phyloP scores from a whole-genome alignment of 2,797 vertebrate species.

The Perodicticus potto region DNA sequence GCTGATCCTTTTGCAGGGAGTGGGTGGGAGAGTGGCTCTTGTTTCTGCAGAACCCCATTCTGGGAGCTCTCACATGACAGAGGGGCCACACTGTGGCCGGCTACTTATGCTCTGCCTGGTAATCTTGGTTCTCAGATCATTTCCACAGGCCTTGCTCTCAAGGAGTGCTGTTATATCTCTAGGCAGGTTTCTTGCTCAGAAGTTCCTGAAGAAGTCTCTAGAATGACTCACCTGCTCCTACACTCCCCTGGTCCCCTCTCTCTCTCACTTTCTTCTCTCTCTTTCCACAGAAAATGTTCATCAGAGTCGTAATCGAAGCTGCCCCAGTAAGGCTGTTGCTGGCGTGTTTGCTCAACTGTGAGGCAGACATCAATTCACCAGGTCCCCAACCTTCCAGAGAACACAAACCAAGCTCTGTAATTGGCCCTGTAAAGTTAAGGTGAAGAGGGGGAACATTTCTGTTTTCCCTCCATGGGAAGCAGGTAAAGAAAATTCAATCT shows the following conservation, averaged over 20 bases:
- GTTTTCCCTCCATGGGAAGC: not conserved
- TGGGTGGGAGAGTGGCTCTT: not conserved
- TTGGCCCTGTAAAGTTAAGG: not conserved
- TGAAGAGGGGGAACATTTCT: fast-evolving
- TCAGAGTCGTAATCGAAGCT: not conserved
- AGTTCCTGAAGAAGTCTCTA: not conserved
- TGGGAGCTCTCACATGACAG: fast-evolving
- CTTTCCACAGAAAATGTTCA: not conserved
- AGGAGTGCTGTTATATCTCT: not conserved
- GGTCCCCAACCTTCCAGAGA: not conserved
- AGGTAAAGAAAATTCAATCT: not conserved
- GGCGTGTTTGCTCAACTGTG: not conserved
- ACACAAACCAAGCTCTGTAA: not conserved
- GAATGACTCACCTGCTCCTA: not conserved
- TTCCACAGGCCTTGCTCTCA: not conserved
- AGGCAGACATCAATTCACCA: not conserved
- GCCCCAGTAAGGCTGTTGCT: not conserved
- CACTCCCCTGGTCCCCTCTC: too few species aligned
- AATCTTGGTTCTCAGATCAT: not conserved
- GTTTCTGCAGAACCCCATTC: not conserved
- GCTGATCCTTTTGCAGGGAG: fast-evolving
- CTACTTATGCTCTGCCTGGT: not conserved
- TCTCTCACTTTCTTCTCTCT: not conserved
- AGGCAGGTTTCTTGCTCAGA: not conserved
- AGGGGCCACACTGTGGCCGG: fast-evolving